Evolutionary conservation across 2,797 vertebrate species (phyloP), one percentile per base, ranked within the genome.

Genomic region (Vespertilio murinus): DNA sequence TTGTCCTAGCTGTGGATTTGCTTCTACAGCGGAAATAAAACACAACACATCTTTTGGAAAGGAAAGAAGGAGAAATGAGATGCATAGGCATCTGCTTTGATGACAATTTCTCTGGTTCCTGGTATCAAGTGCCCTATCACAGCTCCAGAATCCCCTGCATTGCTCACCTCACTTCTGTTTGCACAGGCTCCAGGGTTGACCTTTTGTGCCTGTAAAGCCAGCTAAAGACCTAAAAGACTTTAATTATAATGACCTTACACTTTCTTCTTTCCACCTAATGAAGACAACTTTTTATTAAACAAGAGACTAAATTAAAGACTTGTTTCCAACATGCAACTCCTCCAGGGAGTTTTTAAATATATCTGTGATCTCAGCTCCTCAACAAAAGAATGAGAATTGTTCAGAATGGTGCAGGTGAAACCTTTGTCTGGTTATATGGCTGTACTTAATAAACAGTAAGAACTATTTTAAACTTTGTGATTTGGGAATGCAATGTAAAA

Each of bases 1-100:
- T 94, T 95, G 67, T 42, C 45, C 35, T 70, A 65, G 22, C 25
- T 87, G 4, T 71, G 38, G 91, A 86, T 52, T 10, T 79, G 14
- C 10, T 61, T 64, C 70, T 85, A 81, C 13, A 82, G 22, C n/a
- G 78, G 8, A 5, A 49, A 71, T 64, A 28, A 56, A 23, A 54
- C 20, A 23, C 6, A 54, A n/a, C 67, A 10, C 25, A 28, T 6
- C 78, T 56, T 64, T 3, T 80, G 47, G 42, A 65, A 90, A 3
- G 9, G 42, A 79, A 80, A 88, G 23, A 47, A 45, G 17, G 30
- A 88, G 75, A 92, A 70, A 52, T 20, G 42, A 77, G 92, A 83
- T 16, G 10, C 33, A 5, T 6, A 78, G 30, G 6, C 42, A 2
- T 81, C 67, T 88, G 47, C 8, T 33, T 78, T 86, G 69, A 59